Percentiles rank a stretch among this genome's conserved stretches.
These are phyloP conservation scores for Drosophila pandora DNA, from an alignment of 1,140 invertebrate genomes.

Conservation along the genomic window DNA sequence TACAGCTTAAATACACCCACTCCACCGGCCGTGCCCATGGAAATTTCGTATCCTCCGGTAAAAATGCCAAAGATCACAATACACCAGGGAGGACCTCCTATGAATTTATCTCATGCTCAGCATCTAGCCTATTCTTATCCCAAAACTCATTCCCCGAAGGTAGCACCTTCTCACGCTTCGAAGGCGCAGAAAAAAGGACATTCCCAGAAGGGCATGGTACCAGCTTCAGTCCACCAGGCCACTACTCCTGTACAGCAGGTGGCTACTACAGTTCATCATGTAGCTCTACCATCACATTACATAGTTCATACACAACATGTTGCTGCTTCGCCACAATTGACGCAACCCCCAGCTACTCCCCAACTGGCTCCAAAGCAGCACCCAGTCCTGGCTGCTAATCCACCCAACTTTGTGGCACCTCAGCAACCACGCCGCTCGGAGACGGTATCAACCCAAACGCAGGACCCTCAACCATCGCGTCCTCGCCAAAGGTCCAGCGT, in stretches of 20 bases:
- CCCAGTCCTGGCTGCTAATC: background rate
- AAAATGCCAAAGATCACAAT: slow-evolving; percentile 10
- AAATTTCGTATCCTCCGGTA: slow-evolving; percentile 44
- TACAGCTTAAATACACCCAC: slow-evolving; percentile 56
- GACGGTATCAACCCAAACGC: slow-evolving; percentile 46
- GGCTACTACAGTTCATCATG: background rate
- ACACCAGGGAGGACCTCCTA: background rate
- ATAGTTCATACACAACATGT: background rate
- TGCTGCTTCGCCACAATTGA: background rate
- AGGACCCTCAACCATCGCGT: background rate
- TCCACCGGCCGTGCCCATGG: slow-evolving; percentile 44
- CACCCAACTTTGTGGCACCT: slow-evolving; percentile 17
- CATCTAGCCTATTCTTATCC: background rate
- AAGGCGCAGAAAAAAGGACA: background rate
- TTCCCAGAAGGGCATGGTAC: background rate
- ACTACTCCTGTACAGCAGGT: background rate
- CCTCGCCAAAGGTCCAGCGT: slow-evolving; percentile 13
- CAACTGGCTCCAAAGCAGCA: background rate
- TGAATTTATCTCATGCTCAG: background rate
- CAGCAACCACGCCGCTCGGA: slow-evolving; percentile 41
- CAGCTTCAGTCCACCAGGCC: background rate
- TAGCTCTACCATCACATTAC: background rate
- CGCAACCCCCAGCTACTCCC: background rate
- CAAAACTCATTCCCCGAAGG: background rate
- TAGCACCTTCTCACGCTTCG: background rate